A percentile compares a stretch with the other conserved stretches of the same genome.
These are phyloP conservation scores for Bellardia bayeri DNA, from an alignment of 2,888 invertebrate species.

Conservation along the genomic window DNA sequence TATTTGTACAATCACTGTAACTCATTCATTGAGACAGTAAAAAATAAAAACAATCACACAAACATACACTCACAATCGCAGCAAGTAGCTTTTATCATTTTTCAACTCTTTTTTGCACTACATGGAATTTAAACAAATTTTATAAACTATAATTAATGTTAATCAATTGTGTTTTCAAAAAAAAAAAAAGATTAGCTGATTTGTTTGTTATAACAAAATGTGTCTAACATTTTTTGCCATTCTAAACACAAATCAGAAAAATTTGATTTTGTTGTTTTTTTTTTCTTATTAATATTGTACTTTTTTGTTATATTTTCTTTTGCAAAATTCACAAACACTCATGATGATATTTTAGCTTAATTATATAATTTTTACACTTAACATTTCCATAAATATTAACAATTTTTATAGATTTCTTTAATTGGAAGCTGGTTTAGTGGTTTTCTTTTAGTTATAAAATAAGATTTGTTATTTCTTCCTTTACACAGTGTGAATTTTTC, in stretches of 20 bases:
- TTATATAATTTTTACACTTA: conserved; percentile 37
- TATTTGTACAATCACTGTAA: conserved; percentile 11
- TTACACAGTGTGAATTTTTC: neutral
- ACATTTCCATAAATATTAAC: neutral
- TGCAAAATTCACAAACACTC: conserved; percentile 13
- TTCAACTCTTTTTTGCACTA: conserved; percentile 25
- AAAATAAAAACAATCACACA: neutral
- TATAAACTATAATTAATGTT: conserved; percentile 18
- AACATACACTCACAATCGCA: conserved; percentile 4
- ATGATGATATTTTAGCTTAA: neutral
- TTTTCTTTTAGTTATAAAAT: conserved; percentile 2
- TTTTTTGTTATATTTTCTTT: conserved; percentile 4
- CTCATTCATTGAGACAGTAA: conserved; percentile 29
- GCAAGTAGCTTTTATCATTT: conserved; percentile 32
- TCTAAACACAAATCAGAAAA: neutral
- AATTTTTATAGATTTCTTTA: neutral
- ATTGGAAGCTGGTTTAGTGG: conserved; percentile 8
- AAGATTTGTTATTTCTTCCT: conserved; percentile 36
- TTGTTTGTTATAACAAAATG: neutral
- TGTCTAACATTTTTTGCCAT: neutral
- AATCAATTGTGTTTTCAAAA: conserved; percentile 18
- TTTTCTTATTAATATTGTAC: neutral
- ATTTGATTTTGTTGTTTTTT: neutral
- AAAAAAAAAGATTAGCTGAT: conserved; percentile 7
- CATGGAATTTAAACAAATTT: conserved; percentile 36